These are phyloP conservation scores for Ptychoptera albimana DNA, from an alignment of 2,888 invertebrate species.

Conservation along the genomic window DNA sequence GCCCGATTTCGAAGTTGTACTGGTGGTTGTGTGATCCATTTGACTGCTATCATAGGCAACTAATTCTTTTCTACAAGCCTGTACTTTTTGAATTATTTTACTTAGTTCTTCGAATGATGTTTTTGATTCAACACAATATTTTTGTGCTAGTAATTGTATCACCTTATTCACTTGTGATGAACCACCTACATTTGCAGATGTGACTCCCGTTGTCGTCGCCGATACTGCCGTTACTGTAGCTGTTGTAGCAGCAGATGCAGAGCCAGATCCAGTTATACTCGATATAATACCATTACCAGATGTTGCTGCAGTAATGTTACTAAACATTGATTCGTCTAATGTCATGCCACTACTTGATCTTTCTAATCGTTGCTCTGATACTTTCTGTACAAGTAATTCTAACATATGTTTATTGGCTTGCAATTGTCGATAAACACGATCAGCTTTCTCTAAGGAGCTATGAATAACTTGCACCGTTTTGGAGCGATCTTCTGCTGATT, in stretches of 20 bases:
- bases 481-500: slow-evolving; percentile 90
- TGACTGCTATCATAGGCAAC: slow-evolving; percentile 82
- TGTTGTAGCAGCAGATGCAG: too few species aligned
- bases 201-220: too few species aligned
- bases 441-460: slow-evolving; percentile 81
- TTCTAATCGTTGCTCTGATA: slow-evolving; percentile 72
- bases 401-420: slow-evolving; percentile 79
- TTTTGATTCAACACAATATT: slow-evolving; percentile 90
- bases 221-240: too few species aligned
- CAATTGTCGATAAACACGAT: slow-evolving; percentile 80
- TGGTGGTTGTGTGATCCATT: slow-evolving; percentile 35
- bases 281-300: slow-evolving; percentile 27
- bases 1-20: slow-evolving; percentile 16
- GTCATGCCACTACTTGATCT: slow-evolving; percentile 20
- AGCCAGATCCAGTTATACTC: slow-evolving; percentile 26
- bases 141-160: slow-evolving; percentile 85
- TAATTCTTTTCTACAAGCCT: slow-evolving; percentile 78
- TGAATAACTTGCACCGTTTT: slow-evolving; percentile 89
- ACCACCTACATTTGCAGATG: slow-evolving; percentile 30
- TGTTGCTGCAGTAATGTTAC: slow-evolving; percentile 19
- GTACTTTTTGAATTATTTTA: slow-evolving; percentile 75
- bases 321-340: slow-evolving; percentile 31
- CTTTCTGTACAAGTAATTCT: slow-evolving; percentile 71
- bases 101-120: slow-evolving; percentile 89
- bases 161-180: slow-evolving; percentile 71